Evolutionary conservation across 1,140 invertebrate genomes (phyloP), one percentile per base, ranked within the genome.

Genomic region (Bombus pyrosoma): DNA sequence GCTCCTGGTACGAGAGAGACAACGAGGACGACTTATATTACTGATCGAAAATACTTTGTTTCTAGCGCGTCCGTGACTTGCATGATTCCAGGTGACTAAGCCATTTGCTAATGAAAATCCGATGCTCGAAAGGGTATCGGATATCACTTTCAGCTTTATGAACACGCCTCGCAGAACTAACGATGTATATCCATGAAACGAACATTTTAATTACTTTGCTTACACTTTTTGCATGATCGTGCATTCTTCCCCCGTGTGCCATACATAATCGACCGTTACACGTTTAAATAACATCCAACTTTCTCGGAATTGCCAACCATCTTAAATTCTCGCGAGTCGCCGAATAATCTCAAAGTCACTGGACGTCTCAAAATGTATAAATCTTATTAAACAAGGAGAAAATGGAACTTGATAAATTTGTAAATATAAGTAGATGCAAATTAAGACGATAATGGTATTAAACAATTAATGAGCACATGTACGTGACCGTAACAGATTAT

Each of bases 21-120:
- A 91, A 95, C 83, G 91, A 93, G 91, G 92, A 94, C 93, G 89
- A 93, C 93, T 94, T 94, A 91, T 95, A 94, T 95, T 94, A 94
- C 91, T 94, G 92, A 94, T 91, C 91, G 91, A 92, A 91, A 92
- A 92, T 92, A 93, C 89, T 93, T 93, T 93, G 87, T 92, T 92
- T 93, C 91, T 93, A 93, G 89, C 87, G 89, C 91, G 90, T 91
- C 92, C 88, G 77, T 91, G 92, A 90, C 90, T 93, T 93, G 93
- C 93, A 93, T 93, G 93, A 93, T 87, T 89, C 90, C 93, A 93
- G 90, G 91, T 93, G 92, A 93, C 90, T 93, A 93, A 90, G 89
- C 59, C 74, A 90, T 90, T 90, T 90, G 90, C 91, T 91, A 93
- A 90, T 87, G 74, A 83, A 92, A 92, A 87, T 88, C 84, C 83